These are phyloP conservation scores for Scolanthus callimorphus DNA, from an alignment of 92 coral and sea anemone genomes.

Conservation along the genomic window DNA sequence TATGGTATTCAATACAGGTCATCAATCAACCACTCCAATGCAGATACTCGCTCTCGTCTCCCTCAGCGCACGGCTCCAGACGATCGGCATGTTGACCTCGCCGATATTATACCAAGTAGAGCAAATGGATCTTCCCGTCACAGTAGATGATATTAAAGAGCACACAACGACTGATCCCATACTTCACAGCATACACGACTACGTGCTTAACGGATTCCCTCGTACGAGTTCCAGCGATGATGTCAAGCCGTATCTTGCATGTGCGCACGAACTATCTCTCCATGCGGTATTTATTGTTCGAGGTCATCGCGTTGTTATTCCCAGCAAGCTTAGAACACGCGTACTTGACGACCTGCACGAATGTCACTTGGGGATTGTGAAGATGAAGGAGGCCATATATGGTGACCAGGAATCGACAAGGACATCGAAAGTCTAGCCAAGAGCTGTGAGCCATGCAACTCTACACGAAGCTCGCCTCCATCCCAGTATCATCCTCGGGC, in stretches of 20 bases:
- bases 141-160: conserved; percentile 11
- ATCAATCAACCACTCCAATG: conserved; percentile 30
- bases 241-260: conserved; percentile 1
- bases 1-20: conserved; percentile 17
- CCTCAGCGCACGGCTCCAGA: conserved; percentile 9
- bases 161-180: conserved; percentile 11
- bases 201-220: conserved; percentile 15
- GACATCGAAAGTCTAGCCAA: conserved; percentile 31
- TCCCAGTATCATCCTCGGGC: conserved; percentile 29
- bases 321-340: neutral
- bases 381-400: conserved; percentile 25
- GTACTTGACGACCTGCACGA: conserved; percentile 17
- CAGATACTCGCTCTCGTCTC: conserved; percentile 36
- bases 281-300: conserved; percentile 21
- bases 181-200: neutral
- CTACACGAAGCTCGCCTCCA: conserved; percentile 36
- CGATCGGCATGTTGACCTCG: neutral
- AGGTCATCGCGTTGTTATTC: conserved; percentile 30
- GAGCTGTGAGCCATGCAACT: conserved; percentile 34
- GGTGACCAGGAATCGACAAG: conserved; percentile 35
- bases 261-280: conserved; percentile 7
- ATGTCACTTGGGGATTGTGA: conserved; percentile 17
- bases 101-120: conserved; percentile 7
- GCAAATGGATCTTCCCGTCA: conserved; percentile 29
- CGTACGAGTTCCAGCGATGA: conserved; percentile 4